Conservation (phyloP, 1,140 invertebrate species). For the Brachionus koreanus region DNA sequence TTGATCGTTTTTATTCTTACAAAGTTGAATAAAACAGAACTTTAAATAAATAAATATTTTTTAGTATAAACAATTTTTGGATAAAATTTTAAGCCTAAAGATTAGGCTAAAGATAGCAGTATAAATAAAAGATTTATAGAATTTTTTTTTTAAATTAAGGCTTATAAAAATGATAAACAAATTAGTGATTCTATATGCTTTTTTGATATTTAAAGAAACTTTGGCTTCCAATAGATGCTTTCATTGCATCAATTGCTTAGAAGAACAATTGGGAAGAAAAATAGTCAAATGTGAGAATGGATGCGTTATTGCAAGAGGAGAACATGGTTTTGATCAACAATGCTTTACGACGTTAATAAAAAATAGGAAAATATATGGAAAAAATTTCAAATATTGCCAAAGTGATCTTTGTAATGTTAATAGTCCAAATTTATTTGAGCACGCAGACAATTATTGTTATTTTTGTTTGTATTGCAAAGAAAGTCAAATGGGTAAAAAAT, state of each 20-base stretch:
- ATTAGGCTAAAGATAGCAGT: background rate
- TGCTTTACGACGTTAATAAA: background rate
- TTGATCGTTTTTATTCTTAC: conserved; percentile 18
- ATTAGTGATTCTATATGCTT: background rate
- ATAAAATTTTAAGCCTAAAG: background rate
- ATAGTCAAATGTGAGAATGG: background rate
- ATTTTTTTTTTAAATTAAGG: background rate
- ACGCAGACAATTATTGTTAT: background rate
- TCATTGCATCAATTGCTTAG: background rate
- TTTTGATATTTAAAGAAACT: background rate
- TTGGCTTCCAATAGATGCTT: background rate
- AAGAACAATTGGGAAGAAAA: background rate
- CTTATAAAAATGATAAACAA: background rate
- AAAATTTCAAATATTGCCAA: background rate
- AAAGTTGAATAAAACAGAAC: conserved; percentile 34
- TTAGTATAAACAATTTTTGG: background rate
- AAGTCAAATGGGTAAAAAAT: background rate
- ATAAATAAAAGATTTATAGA: background rate
- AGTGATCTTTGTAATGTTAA: background rate
- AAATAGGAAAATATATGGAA: background rate
- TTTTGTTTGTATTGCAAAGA: background rate
- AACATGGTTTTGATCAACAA: background rate
- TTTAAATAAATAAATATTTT: background rate
- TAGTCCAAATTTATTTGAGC: background rate
- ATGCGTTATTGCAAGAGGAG: background rate